Conservation (phyloP, 2,113 vertebrate species). For the Passer montanus region DNA sequence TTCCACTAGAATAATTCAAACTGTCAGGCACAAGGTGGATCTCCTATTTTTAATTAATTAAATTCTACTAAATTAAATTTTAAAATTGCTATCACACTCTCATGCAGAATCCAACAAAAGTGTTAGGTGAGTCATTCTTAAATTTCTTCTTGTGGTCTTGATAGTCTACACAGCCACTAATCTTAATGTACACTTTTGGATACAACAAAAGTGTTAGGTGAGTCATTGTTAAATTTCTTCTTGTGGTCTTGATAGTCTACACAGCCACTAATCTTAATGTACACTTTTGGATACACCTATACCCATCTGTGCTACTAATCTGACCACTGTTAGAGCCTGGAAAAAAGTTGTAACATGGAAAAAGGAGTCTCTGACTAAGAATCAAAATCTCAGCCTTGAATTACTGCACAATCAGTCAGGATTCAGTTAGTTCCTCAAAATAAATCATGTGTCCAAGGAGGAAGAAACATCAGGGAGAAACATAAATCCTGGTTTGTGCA, state of each 20-base stretch:
- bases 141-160: neutral
- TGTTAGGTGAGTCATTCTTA: neutral
- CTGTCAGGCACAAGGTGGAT: neutral
- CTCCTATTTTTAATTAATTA: neutral
- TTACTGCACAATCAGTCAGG: neutral
- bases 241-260: neutral
- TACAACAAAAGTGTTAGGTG: neutral
- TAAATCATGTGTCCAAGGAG: neutral
- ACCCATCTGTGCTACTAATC: accelerated
- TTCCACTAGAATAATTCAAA: neutral
- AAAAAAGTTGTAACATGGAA: neutral
- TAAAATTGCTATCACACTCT: neutral
- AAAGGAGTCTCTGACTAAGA: neutral
- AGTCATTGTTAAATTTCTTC: neutral
- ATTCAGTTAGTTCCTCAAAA: neutral
- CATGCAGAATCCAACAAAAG: neutral
- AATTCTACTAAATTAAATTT: neutral
- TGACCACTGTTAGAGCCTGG: neutral
- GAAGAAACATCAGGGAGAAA: neutral
- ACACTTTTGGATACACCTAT: neutral
- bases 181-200: neutral
- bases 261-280: neutral
- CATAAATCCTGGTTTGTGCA: neutral
- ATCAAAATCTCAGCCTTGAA: neutral
- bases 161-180: neutral